Evolutionary conservation across 2,888 invertebrate genomes (phyloP).

Genomic region (Oscheius myriophilus): DNA sequence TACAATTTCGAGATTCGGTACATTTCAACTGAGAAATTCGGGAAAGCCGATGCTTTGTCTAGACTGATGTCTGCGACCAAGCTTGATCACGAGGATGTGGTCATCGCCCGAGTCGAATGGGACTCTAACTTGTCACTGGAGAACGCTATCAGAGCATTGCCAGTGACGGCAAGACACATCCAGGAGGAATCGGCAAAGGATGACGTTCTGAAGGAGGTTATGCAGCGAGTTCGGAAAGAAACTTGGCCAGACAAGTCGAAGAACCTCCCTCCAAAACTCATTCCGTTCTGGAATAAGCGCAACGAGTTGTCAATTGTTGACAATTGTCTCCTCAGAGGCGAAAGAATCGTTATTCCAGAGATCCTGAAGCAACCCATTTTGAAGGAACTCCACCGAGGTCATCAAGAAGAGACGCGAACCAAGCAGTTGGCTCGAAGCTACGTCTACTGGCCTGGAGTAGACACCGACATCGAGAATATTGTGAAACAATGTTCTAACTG

Average conservation of each 20-base stretch:
- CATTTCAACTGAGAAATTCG: slow-evolving; percentile 67
- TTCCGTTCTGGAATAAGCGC: background rate
- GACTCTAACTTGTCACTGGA: no score
- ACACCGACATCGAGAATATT: slow-evolving; percentile 43
- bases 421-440: slow-evolving; percentile 59
- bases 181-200: background rate
- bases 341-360: slow-evolving; percentile 59
- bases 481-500: slow-evolving; percentile 52
- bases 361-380: slow-evolving; percentile 44
- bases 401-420: slow-evolving; percentile 63
- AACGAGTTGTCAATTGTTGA: background rate
- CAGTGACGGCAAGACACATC: background rate
- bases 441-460: slow-evolving; percentile 65
- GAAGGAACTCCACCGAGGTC: slow-evolving; percentile 58
- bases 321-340: background rate
- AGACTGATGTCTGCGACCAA: slow-evolving; percentile 35
- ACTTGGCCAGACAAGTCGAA: background rate
- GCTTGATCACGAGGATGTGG: background rate
- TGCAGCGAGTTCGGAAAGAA: slow-evolving; percentile 2
- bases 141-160: no score
- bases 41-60: slow-evolving; percentile 71
- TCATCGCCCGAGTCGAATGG: background rate
- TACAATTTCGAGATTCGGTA: slow-evolving; percentile 64
- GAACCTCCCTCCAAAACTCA: background rate
- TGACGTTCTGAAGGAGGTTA: slow-evolving; percentile 2